Evolutionary conservation across 2,888 invertebrate species (phyloP).

Genomic region (Pyrgus malvae): DNA sequence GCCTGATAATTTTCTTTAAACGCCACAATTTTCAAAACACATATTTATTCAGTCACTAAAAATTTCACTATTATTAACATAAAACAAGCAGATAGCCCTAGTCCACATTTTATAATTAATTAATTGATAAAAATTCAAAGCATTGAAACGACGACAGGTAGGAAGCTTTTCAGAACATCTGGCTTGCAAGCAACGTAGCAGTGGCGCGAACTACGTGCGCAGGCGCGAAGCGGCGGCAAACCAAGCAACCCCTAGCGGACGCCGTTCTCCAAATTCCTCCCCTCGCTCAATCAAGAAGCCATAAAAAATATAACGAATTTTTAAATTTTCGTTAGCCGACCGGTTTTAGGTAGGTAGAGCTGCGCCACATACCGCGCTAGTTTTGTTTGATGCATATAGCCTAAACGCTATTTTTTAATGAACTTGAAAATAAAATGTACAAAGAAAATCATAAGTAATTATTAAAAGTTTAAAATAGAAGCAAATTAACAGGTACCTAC

Average conservation of each 20-base stretch:
- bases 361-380: slow-evolving; percentile 24
- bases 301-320: slow-evolving; percentile 80
- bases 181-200: slow-evolving; percentile 79
- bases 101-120: slow-evolving; percentile 72
- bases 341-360: slow-evolving; percentile 59
- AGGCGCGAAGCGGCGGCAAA: slow-evolving; percentile 73
- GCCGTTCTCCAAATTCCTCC: slow-evolving; percentile 69
- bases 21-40: slow-evolving; percentile 65
- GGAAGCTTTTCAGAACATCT: slow-evolving; percentile 82
- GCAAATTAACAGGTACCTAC: no score
- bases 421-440: background rate
- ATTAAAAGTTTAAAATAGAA: no score
- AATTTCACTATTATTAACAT: slow-evolving; percentile 61
- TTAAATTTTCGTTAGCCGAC: slow-evolving; percentile 70
- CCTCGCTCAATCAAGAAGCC: slow-evolving; percentile 66
- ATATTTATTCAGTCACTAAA: slow-evolving; percentile 65
- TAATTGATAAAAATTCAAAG: slow-evolving; percentile 65
- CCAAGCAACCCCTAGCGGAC: slow-evolving; percentile 73
- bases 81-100: slow-evolving; percentile 64
- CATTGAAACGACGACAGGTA: slow-evolving; percentile 74
- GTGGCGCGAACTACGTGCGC: slow-evolving; percentile 82
- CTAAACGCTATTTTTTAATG: background rate
- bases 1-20: slow-evolving; percentile 71
- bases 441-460: background rate
- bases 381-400: background rate